Evolutionary conservation across 2,888 invertebrate species (phyloP).

Genomic region (Lycia hirtaria): DNA sequence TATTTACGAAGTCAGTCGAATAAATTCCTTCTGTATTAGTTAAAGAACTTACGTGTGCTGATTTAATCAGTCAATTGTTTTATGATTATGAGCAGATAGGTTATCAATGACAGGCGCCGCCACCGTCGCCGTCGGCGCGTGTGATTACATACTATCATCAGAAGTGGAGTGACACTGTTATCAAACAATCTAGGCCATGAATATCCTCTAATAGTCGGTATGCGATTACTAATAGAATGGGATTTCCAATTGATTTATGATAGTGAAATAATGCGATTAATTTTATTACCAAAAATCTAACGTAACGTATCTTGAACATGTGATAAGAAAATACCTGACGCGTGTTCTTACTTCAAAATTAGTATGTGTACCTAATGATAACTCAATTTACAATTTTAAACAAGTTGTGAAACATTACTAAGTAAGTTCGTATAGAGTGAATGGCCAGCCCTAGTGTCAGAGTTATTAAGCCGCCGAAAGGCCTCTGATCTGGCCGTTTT

Average conservation of each 20-base stretch:
- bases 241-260: conserved; percentile 2
- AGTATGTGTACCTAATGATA: too few species aligned
- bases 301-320: neutral
- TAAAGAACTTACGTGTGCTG: conserved; percentile 2
- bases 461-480: too few species aligned
- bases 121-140: neutral
- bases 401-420: conserved; percentile 21
- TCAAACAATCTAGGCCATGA: conserved; percentile 3
- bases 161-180: conserved; percentile 6
- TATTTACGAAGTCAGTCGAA: conserved; percentile 1
- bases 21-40: conserved; percentile 21
- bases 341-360: conserved; percentile 2
- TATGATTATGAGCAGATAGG: conserved; percentile 14
- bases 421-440: too few species aligned
- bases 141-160: neutral
- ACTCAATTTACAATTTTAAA: too few species aligned
- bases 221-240: conserved; percentile 22
- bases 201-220: conserved; percentile 11
- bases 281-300: neutral
- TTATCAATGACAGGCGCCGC: conserved; percentile 31
- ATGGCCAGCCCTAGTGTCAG: too few species aligned
- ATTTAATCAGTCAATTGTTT: conserved; percentile 26
- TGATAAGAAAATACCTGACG: neutral
- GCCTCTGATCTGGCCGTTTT: too few species aligned
- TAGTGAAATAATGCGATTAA: neutral